These are phyloP conservation scores for Falco berigora DNA, from an alignment of 2,797 vertebrate genomes.

Conservation along the genomic window DNA sequence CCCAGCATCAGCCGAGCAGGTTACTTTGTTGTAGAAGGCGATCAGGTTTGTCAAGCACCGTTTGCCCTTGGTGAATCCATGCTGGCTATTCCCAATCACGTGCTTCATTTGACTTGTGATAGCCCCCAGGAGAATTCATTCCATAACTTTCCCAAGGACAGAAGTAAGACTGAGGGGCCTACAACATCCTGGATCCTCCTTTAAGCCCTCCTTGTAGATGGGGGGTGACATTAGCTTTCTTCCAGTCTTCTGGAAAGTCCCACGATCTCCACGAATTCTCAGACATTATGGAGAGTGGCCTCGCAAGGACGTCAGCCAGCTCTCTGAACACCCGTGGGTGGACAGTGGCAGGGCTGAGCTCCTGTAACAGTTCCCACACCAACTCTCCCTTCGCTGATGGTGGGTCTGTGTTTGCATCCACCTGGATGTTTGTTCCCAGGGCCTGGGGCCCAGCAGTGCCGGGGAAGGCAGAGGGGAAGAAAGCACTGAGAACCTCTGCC, in stretches of 20 bases:
- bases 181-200: background rate
- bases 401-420: background rate
- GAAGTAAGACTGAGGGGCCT: background rate
- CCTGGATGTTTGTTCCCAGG: background rate
- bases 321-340: background rate
- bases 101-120: background rate
- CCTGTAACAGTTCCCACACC: background rate
- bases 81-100: background rate
- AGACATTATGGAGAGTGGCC: background rate
- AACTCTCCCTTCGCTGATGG: background rate
- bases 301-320: background rate
- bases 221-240: background rate
- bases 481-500: background rate
- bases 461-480: background rate
- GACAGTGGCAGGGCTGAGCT: background rate
- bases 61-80: background rate
- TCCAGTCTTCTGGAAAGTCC: background rate
- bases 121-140: background rate
- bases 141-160: background rate
- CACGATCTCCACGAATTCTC: background rate
- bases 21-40: background rate
- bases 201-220: background rate
- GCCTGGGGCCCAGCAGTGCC: background rate
- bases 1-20: background rate
- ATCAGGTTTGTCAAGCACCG: background rate